Percentiles rank a stretch among this genome's conserved stretches.
These are phyloP conservation scores for Actinostola sp. DNA, from an alignment of 92 coral and sea anemone species.

Conservation along the genomic window DNA sequence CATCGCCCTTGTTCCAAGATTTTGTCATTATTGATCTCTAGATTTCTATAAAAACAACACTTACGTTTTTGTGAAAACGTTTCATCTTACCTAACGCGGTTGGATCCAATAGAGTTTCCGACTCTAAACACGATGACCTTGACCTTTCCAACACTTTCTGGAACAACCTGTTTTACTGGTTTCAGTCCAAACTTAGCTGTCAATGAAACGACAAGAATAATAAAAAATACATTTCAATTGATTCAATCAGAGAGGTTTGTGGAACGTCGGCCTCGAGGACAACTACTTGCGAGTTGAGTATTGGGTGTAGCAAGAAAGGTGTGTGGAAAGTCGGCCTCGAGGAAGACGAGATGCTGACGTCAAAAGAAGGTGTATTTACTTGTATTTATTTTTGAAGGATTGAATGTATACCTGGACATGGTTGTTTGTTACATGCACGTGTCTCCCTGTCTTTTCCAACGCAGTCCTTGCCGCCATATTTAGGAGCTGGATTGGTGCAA, in stretches of 20 bases:
- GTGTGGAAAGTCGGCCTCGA: too few relatives aligned
- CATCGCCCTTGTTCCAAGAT: too few relatives aligned
- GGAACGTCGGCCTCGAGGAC: too few relatives aligned
- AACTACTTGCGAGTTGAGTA: too few relatives aligned
- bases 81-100: constrained; percentile 15
- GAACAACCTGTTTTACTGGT: constrained; percentile 4
- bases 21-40: too few relatives aligned
- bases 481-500: neutral
- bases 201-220: neutral
- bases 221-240: neutral
- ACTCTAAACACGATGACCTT: constrained; percentile 9
- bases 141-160: constrained; percentile 25
- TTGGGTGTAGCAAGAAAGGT: too few relatives aligned
- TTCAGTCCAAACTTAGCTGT: constrained; percentile 25
- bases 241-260: too few relatives aligned
- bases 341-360: too few relatives aligned
- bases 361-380: too few relatives aligned
- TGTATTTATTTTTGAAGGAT: too few relatives aligned
- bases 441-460: neutral
- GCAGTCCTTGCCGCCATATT: constrained; percentile 6
- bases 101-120: constrained; percentile 23
- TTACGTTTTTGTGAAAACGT: too few relatives aligned
- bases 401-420: constrained; percentile 3
- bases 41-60: too few relatives aligned
- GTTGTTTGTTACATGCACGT: neutral